A percentile compares a stretch with the other conserved stretches of the same genome.
Evolutionary conservation across 1,140 invertebrate genomes (phyloP).

Genomic region (Papilio glaucus): DNA sequence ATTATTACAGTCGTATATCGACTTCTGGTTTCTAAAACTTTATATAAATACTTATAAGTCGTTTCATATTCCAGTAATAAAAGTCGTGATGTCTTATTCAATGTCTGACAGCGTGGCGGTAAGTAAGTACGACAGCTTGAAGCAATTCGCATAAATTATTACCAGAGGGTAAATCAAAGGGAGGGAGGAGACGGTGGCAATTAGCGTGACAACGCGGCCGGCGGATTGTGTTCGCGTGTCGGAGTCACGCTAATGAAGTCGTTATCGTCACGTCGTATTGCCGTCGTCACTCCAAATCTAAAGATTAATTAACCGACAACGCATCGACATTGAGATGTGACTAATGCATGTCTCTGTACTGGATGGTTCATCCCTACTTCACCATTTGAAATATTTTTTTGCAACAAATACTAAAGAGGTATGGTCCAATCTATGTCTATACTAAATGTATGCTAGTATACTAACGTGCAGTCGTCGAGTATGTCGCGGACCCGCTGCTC

Average conservation of each 20-base stretch:
- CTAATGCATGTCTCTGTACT: no score
- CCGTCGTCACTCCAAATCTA: not conserved
- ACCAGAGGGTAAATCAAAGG: not conserved
- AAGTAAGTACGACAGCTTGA: not conserved
- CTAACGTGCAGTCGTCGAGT: conserved; percentile 89
- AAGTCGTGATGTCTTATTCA: not conserved
- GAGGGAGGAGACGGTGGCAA: not conserved
- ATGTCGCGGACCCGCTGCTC: conserved; percentile 90
- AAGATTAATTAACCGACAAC: not conserved
- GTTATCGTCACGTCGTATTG: not conserved
- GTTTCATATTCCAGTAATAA: not conserved
- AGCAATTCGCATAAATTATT: not conserved
- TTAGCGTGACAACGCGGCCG: not conserved
- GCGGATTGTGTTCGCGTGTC: not conserved
- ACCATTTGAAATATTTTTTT: no score
- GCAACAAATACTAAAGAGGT: no score
- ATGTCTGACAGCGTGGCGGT: not conserved
- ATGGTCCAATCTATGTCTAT: no score
- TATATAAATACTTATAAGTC: not conserved
- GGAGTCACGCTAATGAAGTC: not conserved
- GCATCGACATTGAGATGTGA: not conserved
- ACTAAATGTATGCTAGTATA: not conserved
- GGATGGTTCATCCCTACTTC: no score
- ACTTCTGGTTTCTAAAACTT: not conserved
- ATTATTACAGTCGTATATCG: not conserved